phyloP scores from a whole-genome alignment of 2,797 vertebrate genomes.

The Sternotherus odoratus region DNA sequence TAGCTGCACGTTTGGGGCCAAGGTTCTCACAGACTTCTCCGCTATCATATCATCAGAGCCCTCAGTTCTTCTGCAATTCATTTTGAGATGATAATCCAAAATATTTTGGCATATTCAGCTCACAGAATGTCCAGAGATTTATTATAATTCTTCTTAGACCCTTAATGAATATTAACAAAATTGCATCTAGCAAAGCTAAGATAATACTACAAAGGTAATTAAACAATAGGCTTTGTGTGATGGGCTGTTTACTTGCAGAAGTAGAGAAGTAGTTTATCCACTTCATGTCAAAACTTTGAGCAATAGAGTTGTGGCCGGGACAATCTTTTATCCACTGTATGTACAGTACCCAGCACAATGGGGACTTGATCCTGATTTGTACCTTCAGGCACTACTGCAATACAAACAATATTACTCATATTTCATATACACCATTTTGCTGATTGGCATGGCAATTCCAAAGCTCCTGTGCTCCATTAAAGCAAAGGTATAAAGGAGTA shows the following conservation, averaged over 20 bases:
- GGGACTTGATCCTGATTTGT: not conserved
- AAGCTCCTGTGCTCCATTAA: not conserved
- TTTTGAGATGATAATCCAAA: not conserved
- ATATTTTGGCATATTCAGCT: not conserved
- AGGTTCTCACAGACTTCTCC: fast-evolving
- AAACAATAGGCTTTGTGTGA: not conserved
- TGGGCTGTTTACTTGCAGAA: not conserved
- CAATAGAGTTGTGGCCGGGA: not conserved
- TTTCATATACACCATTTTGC: not conserved
- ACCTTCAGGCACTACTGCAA: not conserved
- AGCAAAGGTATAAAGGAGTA: not conserved
- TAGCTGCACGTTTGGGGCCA: fast-evolving
- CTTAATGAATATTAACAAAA: not conserved
- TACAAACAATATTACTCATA: not conserved
- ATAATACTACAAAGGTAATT: fast-evolving
- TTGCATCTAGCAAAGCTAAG: fast-evolving
- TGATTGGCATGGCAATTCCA: not conserved
- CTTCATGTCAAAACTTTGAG: not conserved
- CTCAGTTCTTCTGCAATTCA: fast-evolving
- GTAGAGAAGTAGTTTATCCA: not conserved
- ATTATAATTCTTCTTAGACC: not conserved
- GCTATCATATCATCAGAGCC: fast-evolving
- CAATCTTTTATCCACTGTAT: not conserved
- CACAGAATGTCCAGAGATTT: not conserved
- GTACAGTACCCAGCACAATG: not conserved